These are phyloP conservation scores for Antechinus flavipes DNA, from an alignment of 2,113 vertebrate genomes.

Conservation along the genomic window DNA sequence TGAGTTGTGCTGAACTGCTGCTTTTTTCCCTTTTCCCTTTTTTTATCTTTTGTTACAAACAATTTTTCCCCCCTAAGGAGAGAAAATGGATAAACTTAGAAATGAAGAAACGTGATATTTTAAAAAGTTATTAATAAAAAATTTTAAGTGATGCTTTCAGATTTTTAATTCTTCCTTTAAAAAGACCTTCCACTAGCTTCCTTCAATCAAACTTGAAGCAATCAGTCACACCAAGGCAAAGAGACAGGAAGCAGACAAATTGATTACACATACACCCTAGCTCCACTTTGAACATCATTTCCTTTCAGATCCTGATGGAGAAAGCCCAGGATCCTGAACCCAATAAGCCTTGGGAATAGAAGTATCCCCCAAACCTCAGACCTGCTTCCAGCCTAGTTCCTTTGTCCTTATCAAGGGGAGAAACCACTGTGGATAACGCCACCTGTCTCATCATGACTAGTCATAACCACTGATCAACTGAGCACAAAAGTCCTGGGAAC, in stretches of 20 bases:
- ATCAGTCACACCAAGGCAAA: too few relatives aligned
- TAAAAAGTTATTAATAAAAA: conserved; percentile 13
- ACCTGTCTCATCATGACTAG: too few relatives aligned
- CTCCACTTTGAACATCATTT: not conserved
- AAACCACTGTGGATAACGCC: too few relatives aligned
- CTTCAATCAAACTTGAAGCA: not conserved
- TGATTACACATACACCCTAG: not conserved
- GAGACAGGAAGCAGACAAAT: too few relatives aligned
- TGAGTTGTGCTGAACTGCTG: not conserved
- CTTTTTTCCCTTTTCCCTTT: not conserved
- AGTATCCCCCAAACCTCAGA: too few relatives aligned
- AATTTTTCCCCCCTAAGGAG: not conserved
- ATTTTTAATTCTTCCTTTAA: not conserved
- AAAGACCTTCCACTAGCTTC: not conserved
- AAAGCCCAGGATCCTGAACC: too few relatives aligned
- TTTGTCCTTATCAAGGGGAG: too few relatives aligned
- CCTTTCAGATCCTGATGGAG: not conserved
- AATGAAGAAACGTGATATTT: not conserved
- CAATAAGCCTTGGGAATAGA: too few relatives aligned
- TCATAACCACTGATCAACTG: not conserved
- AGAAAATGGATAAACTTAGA: not conserved
- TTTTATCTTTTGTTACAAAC: not conserved
- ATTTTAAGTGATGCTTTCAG: not conserved
- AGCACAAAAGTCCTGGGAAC: not conserved
- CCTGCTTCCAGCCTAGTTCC: too few relatives aligned